phyloP scores from a whole-genome alignment of 2,113 vertebrate species.

The Oreochromis tanganicae region DNA sequence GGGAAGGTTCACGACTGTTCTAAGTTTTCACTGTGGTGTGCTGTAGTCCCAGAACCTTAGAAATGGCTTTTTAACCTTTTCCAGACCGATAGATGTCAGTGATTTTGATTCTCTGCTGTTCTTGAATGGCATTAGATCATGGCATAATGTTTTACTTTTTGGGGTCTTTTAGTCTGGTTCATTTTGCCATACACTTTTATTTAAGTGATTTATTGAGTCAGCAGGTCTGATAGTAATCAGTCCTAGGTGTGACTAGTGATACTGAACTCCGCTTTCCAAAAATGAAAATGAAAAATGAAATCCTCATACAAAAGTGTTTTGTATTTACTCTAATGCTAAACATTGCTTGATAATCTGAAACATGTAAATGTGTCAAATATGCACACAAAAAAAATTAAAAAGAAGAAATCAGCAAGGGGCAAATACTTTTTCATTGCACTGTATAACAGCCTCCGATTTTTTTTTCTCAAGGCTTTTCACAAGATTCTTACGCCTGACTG shows the following conservation, averaged over 20 bases:
- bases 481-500: background rate
- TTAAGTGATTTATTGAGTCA: background rate
- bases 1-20: background rate
- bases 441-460: background rate
- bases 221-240: background rate
- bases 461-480: background rate
- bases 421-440: background rate
- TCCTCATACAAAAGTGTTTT: background rate
- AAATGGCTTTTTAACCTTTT: background rate
- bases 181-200: background rate
- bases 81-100: background rate
- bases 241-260: background rate
- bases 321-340: background rate
- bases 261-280: background rate
- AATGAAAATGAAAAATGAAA: background rate
- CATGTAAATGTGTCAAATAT: background rate
- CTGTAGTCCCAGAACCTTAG: background rate
- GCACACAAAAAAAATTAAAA: rapidly evolving
- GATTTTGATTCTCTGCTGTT: background rate
- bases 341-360: background rate
- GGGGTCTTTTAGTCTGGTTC: background rate
- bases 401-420: background rate
- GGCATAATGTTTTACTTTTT: background rate
- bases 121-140: background rate
- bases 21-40: background rate